Conservation (phyloP, 2,113 vertebrate genomes). For the Perognathus longimembris region DNA sequence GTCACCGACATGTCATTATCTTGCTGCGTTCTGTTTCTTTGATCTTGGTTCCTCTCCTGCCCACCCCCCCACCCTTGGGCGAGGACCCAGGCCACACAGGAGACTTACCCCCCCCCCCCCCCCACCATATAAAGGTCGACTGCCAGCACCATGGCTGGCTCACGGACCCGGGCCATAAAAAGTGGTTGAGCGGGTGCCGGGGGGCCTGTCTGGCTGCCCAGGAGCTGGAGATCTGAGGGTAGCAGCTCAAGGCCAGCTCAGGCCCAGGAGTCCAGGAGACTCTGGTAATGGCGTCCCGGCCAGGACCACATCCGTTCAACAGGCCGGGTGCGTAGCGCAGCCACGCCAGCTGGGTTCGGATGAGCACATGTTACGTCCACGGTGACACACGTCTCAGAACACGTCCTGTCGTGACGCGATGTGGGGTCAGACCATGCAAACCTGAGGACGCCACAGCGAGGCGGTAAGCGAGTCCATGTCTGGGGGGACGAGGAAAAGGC, state of each 20-base stretch:
- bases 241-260: no score
- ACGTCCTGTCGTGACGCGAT: background rate
- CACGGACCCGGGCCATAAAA: background rate
- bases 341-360: no score
- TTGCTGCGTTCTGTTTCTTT: constrained; percentile 12
- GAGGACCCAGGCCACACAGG: background rate
- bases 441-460: background rate
- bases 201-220: no score
- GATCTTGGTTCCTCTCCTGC: background rate
- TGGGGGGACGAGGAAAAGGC: background rate
- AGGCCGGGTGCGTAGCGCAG: no score
- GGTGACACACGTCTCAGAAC: background rate
- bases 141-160: no score
- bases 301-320: background rate
- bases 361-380: background rate
- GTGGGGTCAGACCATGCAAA: background rate
- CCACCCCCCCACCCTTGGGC: background rate
- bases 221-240: no score
- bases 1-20: background rate
- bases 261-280: no score
- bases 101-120: no score
- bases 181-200: background rate
- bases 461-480: background rate
- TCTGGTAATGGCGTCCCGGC: no score
- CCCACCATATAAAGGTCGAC: no score